A percentile compares a stretch with the other conserved stretches of the same genome.
Evolutionary conservation across 1,140 invertebrate species (phyloP).

Genomic region (Pseudomyrmex cubaensis): DNA sequence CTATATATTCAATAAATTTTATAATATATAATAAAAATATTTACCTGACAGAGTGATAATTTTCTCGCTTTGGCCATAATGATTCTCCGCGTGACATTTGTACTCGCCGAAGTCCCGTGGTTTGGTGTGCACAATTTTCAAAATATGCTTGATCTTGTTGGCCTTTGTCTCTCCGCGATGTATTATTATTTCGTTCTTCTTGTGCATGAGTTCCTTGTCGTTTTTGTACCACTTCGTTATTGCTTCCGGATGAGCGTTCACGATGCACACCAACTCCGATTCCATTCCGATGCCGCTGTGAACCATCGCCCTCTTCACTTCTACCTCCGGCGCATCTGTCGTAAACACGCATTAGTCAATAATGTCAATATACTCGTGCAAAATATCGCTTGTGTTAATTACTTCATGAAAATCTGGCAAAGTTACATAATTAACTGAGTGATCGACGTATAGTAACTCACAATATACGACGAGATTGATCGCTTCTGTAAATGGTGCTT

Average conservation of each 20-base stretch:
- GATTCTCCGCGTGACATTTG: conserved; percentile 77
- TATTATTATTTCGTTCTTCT: conserved; percentile 58
- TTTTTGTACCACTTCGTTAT: conserved; percentile 79
- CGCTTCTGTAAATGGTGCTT: conserved; percentile 57
- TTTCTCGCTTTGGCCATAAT: conserved; percentile 64
- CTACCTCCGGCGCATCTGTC: conserved; percentile 83
- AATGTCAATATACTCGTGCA: background rate
- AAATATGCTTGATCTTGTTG: conserved; percentile 68
- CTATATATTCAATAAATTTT: background rate
- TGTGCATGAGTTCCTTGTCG: conserved; percentile 50
- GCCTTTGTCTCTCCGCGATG: conserved; percentile 24
- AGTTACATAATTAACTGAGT: background rate
- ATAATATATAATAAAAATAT: background rate
- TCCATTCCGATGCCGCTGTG: conserved; percentile 83
- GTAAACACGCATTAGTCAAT: conserved; percentile 50
- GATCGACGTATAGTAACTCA: conserved; percentile 73
- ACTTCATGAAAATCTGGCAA: background rate
- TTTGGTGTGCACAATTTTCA: conserved; percentile 75
- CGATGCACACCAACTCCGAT: conserved; percentile 84
- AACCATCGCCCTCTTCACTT: conserved; percentile 81
- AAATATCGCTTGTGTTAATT: background rate
- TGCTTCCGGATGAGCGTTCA: conserved; percentile 84
- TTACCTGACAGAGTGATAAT: conserved; percentile 77
- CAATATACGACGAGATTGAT: conserved; percentile 75
- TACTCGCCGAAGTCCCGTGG: conserved; percentile 78